Base-by-base conservation (phyloP, 2,888 invertebrate species). In the Caenorhabditis sp. region DNA sequence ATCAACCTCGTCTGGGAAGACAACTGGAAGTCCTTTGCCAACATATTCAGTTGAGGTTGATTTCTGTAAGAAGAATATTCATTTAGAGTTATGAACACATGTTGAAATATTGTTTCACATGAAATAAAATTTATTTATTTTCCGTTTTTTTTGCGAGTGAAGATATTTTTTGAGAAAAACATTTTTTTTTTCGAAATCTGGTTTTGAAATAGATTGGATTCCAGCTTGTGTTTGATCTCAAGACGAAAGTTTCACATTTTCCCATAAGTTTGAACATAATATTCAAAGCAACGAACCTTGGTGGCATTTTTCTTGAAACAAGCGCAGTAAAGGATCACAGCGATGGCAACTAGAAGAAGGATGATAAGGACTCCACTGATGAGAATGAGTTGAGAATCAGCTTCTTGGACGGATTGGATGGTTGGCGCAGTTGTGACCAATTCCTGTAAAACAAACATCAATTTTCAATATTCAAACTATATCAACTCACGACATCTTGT, bases 1-100 rank as follows among this genome's bases (percentile, higher is more conserved):
- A 0, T 93, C 94, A 54, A 97, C 90, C 89, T 97, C 97, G 89
- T 97, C 96, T 14, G 90, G 90, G 84, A 97, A 96, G 87, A 97
- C 97, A 50, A 97, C 95, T 0, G 97, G 97, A 54, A 77, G 95
- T 61, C 91, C 91, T 84, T 90, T 90, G 75, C 89, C 89, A 65
- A 90, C 88, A 78, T 88, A 89, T 53, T 80, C 83, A 23, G 76
- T 70, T 54, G 66, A 58, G 31, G 64, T 26, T 5, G 66, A 63
- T 63, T 78, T 69, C 72, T 66, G 17, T 7, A 63, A 31, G 54
- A 21, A 23, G 23, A 26, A 17, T 31, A 17, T 23, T 21, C 1
- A 73, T 53, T n/a, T 3, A 52, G n/a, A n/a, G n/a, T n/a, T n/a
- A n/a, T n/a, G n/a, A n/a, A n/a, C n/a, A n/a, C n/a, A n/a, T n/a